Base-by-base conservation (phyloP, 2,888 invertebrate genomes). In the Oligia strigilis region DNA sequence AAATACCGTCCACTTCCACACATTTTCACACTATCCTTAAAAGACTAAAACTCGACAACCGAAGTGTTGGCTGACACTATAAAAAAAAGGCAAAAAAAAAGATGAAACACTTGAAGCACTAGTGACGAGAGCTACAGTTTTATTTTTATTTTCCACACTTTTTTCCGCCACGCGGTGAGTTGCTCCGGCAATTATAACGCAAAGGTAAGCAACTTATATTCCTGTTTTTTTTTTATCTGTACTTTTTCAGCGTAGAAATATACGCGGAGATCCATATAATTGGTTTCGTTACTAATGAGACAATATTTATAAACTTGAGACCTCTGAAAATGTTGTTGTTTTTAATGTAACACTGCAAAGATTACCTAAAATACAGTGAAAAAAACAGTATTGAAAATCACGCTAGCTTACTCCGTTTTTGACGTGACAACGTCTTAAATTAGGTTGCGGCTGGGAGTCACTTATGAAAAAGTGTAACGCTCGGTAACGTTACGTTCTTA, bases 131-230 rank as follows among this genome's bases (percentile, higher is more conserved):
- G 58, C 14, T 23, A 19, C 19, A 67, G 23, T 11, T 36, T 76
- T 70, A 75, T 83, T 81, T 74, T 74, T 72, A 55, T 82, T 77
- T 72, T 71, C 8, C 58, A 71, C 49, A 19, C 52, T 72, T 72
- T 84, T 84, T 72, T 67, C 84, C 29, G 13, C 46, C 23, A 70
- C 60, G 40, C 60, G 74, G 64, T 65, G 71, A 84, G 64, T 65
- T 72, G 64, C 75, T 83, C 60, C 67, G 29, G 52, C 71, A 67
- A 46, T 74, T 77, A 80, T 74, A 67, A 80, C 74, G 77, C 84
- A 64, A 66, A 83, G 64, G 58, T 76, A 74, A 83, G 84, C 84
- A 80, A 74, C 13, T 66, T 49, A 74, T 77, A 60, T 72, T 49
- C 43, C 19, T 55, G 8, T 36, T 3, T 36, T 5, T 58, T 43